Percentiles rank a stretch among this genome's conserved stretches.
These are phyloP conservation scores for Trididemnum nubilum DNA, from an alignment of 23 tunicate species.

Conservation along the genomic window DNA sequence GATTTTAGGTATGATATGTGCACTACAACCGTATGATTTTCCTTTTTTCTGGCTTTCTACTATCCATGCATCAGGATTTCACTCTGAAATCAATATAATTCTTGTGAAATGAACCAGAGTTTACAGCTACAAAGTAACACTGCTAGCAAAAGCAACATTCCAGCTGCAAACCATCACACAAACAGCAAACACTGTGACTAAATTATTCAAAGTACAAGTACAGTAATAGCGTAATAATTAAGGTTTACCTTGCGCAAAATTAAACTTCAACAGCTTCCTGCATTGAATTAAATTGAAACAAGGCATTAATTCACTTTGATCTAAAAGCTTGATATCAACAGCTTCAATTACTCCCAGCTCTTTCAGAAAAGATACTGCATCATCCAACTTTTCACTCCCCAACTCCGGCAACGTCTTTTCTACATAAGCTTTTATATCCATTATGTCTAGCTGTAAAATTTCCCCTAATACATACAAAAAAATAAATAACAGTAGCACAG, in stretches of 20 bases:
- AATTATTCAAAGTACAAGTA: background rate
- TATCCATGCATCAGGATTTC: background rate
- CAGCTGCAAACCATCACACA: background rate
- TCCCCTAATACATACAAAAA: no score
- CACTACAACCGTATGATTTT: background rate
- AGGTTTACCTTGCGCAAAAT: background rate
- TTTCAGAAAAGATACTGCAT: background rate
- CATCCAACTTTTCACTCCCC: background rate
- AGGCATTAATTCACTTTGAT: background rate
- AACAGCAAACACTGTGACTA: background rate
- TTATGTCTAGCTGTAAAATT: background rate
- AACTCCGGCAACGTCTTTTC: background rate
- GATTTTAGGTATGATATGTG: background rate
- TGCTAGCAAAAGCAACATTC: no score
- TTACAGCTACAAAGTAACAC: background rate
- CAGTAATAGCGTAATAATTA: no score
- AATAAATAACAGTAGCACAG: background rate
- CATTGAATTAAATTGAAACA: background rate
- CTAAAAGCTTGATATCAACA: background rate
- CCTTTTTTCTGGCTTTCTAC: background rate
- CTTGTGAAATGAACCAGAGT: background rate
- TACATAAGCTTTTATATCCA: background rate
- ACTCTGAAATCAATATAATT: background rate
- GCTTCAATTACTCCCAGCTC: background rate
- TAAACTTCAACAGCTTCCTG: background rate